phyloP scores from a whole-genome alignment of 2,113 vertebrate genomes.

The Pseudonaja textilis region DNA sequence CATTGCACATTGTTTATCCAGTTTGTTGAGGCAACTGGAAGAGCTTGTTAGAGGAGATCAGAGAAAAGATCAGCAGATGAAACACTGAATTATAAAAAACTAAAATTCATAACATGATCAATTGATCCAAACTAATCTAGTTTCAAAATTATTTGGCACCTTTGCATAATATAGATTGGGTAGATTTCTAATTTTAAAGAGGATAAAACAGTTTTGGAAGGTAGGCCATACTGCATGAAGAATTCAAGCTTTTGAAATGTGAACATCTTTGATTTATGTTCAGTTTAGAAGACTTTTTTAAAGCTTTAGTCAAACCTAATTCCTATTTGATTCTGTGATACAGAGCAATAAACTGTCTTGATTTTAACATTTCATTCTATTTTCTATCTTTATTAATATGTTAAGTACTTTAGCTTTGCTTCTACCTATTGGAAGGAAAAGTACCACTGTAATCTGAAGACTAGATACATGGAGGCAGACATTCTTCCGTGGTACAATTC shows the following conservation, averaged over 20 bases:
- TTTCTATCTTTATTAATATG: not conserved
- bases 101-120: conserved; percentile 37
- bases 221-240: not conserved
- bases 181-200: not conserved
- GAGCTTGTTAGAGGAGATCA: conserved; percentile 35
- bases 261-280: not conserved
- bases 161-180: conserved; percentile 3
- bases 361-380: not conserved
- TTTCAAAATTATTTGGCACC: conserved; percentile 7
- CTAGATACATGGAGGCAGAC: not conserved
- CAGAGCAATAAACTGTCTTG: not conserved
- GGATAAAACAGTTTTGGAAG: not conserved
- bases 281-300: not conserved
- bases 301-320: conserved; percentile 6
- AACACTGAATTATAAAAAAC: conserved; percentile 24
- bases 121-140: conserved; percentile 2
- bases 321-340: not conserved
- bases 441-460: not conserved
- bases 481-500: not conserved
- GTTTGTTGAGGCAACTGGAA: conserved; percentile 49
- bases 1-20: conserved; percentile 39
- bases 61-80: not conserved
- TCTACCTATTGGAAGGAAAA: not conserved
- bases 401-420: not conserved
- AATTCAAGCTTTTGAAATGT: not conserved